A percentile compares a stretch with the other conserved stretches of the same genome.
Evolutionary conservation across 1,140 invertebrate species (phyloP).

Genomic region (Drosophila cardini): DNA sequence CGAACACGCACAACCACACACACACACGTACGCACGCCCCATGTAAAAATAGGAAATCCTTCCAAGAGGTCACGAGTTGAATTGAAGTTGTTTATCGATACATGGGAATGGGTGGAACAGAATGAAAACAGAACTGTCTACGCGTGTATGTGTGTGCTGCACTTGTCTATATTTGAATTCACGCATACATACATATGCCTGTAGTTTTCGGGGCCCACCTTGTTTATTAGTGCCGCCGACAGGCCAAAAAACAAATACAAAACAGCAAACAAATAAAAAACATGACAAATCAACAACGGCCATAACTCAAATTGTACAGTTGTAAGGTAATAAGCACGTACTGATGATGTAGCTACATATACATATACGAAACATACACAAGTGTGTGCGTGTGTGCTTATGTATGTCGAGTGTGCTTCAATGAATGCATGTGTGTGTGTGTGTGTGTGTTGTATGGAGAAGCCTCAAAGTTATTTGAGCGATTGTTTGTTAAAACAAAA

Average conservation of each 20-base stretch:
- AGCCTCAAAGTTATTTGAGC: constrained; percentile 45
- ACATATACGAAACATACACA: constrained; percentile 9
- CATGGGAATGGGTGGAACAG: constrained; percentile 31
- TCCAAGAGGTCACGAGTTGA: constrained; percentile 80
- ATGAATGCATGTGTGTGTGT: constrained; percentile 14
- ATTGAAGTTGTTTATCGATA: constrained; percentile 63
- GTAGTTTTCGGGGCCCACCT: constrained; percentile 53
- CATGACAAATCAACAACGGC: constrained; percentile 56
- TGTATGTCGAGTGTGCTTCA: constrained; percentile 24
- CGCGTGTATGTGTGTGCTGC: constrained; percentile 33
- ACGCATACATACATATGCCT: constrained; percentile 23
- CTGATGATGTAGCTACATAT: constrained; percentile 28
- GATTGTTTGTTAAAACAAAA: constrained; percentile 53
- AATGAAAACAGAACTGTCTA: constrained; percentile 23
- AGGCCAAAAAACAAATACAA: constrained; percentile 7
- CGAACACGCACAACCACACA: constrained; percentile 22
- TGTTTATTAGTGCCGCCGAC: constrained; percentile 44
- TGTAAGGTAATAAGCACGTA: constrained; percentile 49
- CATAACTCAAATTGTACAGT: constrained; percentile 52
- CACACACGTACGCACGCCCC: constrained; percentile 33
- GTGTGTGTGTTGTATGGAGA: constrained; percentile 31
- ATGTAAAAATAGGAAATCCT: constrained; percentile 78
- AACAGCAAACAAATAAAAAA: constrained; percentile 15
- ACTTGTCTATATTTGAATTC: constrained; percentile 46
- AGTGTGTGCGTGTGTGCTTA: background rate